phyloP scores from a whole-genome alignment of 2,888 invertebrate species.

The Palloptera scutellata region DNA sequence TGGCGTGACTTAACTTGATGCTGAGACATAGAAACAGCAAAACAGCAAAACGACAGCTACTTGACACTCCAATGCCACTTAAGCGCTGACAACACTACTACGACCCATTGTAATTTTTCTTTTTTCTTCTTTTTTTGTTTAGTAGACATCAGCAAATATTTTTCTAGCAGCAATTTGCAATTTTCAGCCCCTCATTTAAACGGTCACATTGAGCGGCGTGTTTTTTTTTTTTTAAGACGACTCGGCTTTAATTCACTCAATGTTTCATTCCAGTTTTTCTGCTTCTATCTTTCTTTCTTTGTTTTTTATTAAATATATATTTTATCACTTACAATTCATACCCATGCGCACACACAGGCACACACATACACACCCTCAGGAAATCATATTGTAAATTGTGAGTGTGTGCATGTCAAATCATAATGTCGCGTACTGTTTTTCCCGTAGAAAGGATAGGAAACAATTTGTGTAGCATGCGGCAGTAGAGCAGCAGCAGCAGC shows the following conservation, averaged over 20 bases:
- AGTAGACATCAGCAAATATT: conserved; percentile 12
- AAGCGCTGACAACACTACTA: too few species aligned
- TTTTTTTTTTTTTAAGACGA: neutral
- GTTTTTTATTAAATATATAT: neutral
- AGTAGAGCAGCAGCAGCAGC: neutral
- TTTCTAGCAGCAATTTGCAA: conserved; percentile 26
- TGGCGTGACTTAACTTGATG: too few species aligned
- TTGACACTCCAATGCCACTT: too few species aligned
- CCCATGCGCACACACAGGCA: too few species aligned
- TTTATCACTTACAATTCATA: too few species aligned
- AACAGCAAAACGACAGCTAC: too few species aligned
- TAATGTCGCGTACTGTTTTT: neutral
- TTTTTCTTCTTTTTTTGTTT: conserved; percentile 6
- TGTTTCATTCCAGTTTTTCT: neutral
- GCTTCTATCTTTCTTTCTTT: neutral
- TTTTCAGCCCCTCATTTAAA: conserved; percentile 2
- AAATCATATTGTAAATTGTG: neutral
- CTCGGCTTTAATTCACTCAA: too few species aligned
- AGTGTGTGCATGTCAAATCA: conserved; percentile 15
- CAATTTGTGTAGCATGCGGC: too few species aligned
- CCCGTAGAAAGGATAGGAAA: too few species aligned
- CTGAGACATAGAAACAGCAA: too few species aligned
- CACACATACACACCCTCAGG: neutral
- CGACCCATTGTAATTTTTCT: neutral
- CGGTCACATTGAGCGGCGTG: neutral